A percentile compares a stretch with the other conserved stretches of the same genome.
These are phyloP conservation scores for Odontophorus gujanensis DNA, from an alignment of 2,113 vertebrate species.

Conservation along the genomic window DNA sequence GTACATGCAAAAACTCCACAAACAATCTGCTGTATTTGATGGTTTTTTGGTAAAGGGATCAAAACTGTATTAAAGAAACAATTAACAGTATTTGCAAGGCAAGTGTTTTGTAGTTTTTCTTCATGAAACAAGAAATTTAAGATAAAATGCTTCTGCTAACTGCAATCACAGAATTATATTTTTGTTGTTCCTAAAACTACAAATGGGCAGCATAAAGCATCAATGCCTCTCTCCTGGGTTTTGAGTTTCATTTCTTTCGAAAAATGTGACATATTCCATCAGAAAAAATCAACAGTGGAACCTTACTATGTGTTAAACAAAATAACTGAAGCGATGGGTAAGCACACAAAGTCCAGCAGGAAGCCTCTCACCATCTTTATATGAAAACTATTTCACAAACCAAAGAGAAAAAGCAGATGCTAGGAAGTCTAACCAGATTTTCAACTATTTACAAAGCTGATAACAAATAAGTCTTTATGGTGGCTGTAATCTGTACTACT, in stretches of 20 bases:
- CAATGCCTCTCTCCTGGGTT: background rate
- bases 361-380: background rate
- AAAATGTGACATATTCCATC: background rate
- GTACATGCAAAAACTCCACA: background rate
- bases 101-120: background rate
- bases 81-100: background rate
- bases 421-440: background rate
- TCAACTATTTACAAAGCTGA: background rate
- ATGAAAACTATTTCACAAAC: background rate
- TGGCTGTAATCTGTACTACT: background rate
- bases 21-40: background rate
- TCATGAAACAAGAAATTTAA: background rate
- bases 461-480: background rate
- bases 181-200: background rate
- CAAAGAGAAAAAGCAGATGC: background rate
- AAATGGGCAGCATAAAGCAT: slow-evolving; percentile 1
- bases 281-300: slow-evolving; percentile 3
- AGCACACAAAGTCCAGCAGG: background rate
- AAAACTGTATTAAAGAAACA: background rate
- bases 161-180: background rate
- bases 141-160: background rate
- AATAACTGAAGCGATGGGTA: background rate
- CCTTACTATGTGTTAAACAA: slow-evolving; percentile 4
- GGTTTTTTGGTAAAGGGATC: background rate
- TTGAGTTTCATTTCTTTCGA: background rate